Percentiles rank a stretch among this genome's conserved stretches.
These are phyloP conservation scores for Zootoca vivipara DNA, from an alignment of 2,113 vertebrate genomes.

Conservation along the genomic window DNA sequence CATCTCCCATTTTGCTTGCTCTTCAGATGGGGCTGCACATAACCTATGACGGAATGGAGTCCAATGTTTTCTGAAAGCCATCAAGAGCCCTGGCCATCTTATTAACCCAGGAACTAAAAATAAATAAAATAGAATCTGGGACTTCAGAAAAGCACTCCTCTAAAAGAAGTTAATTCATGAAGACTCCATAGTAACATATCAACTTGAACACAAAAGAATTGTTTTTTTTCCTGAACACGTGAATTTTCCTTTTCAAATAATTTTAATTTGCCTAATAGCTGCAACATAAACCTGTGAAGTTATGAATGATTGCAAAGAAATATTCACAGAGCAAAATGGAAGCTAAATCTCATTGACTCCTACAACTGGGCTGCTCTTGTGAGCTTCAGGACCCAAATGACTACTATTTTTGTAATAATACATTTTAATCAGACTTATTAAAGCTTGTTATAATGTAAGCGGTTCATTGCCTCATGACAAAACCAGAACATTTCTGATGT, in stretches of 20 bases:
- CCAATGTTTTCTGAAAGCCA: conserved; percentile 56
- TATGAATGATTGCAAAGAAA: conserved; percentile 39
- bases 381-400: background rate
- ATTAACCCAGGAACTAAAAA: conserved; percentile 48
- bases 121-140: conserved; percentile 14
- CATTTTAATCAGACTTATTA: background rate
- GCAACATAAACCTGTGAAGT: conserved; percentile 23
- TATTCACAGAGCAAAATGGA: conserved; percentile 23
- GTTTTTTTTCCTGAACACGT: conserved; percentile 30
- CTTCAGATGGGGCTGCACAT: conserved; percentile 53
- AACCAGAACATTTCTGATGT: conserved; percentile 8
- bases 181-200: conserved; percentile 34
- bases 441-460: background rate
- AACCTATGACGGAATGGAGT: background rate
- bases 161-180: conserved; percentile 13
- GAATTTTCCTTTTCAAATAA: conserved; percentile 26
- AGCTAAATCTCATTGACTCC: background rate
- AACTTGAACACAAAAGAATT: conserved; percentile 40
- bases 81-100: conserved; percentile 59
- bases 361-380: background rate
- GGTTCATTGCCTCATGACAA: background rate
- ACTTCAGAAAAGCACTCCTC: conserved; percentile 42
- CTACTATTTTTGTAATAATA: background rate
- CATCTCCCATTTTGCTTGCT: conserved; percentile 42
- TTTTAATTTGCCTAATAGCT: conserved; percentile 21